Evolutionary conservation across 2,888 invertebrate genomes (phyloP), one percentile per base, ranked within the genome.

Genomic region (Gnatocerus cornutus): DNA sequence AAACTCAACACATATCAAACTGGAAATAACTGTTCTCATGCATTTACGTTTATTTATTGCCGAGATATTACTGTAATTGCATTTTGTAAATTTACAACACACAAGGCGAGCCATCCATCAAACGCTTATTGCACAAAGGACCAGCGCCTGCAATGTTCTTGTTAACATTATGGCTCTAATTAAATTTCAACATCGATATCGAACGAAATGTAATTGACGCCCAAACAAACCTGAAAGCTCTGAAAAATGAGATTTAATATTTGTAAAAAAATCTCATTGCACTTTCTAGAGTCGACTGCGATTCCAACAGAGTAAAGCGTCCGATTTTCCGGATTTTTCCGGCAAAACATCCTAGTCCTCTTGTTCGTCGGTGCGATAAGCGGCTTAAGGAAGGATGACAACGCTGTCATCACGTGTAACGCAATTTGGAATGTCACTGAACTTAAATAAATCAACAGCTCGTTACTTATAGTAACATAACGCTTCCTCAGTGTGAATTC

Each of bases 401-500:
- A 16, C 21, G 21, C 68, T 69, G 71, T 71, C 68, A 71, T 65
- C 29, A 43, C 50, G 59, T 64, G 68, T 71, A 68, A 68, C 55
- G 71, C 64, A 71, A 71, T 71, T 71, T 71, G 48, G 68, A 68
- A 70, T 68, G 72, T 72, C 72, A 71, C 68, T 62, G 39, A 72
- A 71, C 62, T 71, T 73, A 71, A 73, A 73, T 73, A 71, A 73
- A 73, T 71, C 72, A 73, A 65, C 61, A 56, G 50, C 59, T 72
- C 72, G 68, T 72, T 67, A 59, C 53, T 12, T 13, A 37, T 45
- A 52, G 53, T 53, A 64, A 52, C 45, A 33, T 53, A 62, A 68
- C 45, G 68, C 68, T 41, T 61, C 62, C 52, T 66, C 43, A 37
- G 59, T 67, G 66, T 52, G 63, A 64, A 69, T 69, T 63, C 69